Percentiles rank a stretch among this genome's conserved stretches.
Evolutionary conservation across 2,113 vertebrate genomes (phyloP).

Genomic region (Dermatemys mawii): DNA sequence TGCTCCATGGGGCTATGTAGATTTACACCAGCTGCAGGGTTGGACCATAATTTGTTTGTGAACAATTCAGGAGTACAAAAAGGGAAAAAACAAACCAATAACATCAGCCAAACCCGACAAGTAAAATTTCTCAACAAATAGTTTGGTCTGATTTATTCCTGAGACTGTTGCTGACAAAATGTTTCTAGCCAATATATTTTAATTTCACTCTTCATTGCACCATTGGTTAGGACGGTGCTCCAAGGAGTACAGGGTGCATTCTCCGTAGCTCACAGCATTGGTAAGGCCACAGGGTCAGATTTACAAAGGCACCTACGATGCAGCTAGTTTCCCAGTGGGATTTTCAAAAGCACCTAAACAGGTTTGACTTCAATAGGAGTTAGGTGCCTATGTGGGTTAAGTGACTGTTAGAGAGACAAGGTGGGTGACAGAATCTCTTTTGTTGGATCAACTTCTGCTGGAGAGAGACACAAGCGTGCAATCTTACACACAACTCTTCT

Average conservation of each 20-base stretch:
- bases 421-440: no score
- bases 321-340: not conserved
- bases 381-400: no score
- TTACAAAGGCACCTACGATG: not conserved
- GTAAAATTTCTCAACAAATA: not conserved
- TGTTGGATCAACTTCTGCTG: no score
- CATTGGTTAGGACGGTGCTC: not conserved
- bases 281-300: not conserved
- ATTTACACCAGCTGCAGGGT: not conserved
- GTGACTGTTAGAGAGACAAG: not conserved
- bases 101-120: not conserved
- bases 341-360: not conserved
- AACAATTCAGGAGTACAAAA: not conserved
- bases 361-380: no score
- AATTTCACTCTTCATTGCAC: not conserved
- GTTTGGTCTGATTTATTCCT: not conserved
- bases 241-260: no score
- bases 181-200: not conserved
- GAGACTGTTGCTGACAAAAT: not conserved
- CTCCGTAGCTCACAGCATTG: conserved; percentile 9
- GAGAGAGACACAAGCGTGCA: no score
- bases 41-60: not conserved
- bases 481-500: no score
- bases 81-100: no score
- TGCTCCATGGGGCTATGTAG: fast-evolving